Base-by-base conservation (phyloP, 2,888 invertebrate species). In the Nemotelus nigrinus region DNA sequence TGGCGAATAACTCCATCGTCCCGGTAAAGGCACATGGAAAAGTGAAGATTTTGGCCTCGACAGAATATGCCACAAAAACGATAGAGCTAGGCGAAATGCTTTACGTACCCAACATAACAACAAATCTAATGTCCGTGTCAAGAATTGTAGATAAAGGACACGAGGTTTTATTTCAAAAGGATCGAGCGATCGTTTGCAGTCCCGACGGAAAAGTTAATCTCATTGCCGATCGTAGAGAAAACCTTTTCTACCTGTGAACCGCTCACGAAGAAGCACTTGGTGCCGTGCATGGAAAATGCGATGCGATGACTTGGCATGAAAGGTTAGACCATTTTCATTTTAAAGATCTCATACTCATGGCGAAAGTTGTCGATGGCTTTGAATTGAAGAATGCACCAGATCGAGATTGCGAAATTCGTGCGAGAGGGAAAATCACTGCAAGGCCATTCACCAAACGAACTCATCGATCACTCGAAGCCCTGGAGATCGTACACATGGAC, bases 41-140 rank as follows among this genome's bases (percentile, higher is more conserved):
- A 45, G 57, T 58, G 48, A 43, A 8, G 25, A 7, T 72, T 39
- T 3, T 44, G 25, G 25, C 57, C 25, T n/a, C 8, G n/a, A 39
- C 45, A 41, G n/a, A 58, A 3, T 7, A 47, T 45, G 6, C 3
- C 8, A 41, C 0, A 25, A 53, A 39, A 39, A 58, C 55, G 43
- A 41, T 72, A 5, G 44, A 7, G 25, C 44, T 39, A 25, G 10
- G 44, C 10, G 58, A 72, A 4, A 72, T 57, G n/a, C 44, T 72
- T 43, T 58, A 72, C 5, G 72, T 72, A 2, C 72, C 72, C 43
- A 58, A 72, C 44, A 43, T 72, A 44, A n/a, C 57, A 7, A 72
- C 72, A 8, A 72, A 72, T 45, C 44, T 72, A 39, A 55, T 72
- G 10, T 72, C 57, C 10, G 72, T 72, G 44, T 45, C 57, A 45